Conservation (phyloP, 2,888 invertebrate genomes). For the Trichopria drosophilae region DNA sequence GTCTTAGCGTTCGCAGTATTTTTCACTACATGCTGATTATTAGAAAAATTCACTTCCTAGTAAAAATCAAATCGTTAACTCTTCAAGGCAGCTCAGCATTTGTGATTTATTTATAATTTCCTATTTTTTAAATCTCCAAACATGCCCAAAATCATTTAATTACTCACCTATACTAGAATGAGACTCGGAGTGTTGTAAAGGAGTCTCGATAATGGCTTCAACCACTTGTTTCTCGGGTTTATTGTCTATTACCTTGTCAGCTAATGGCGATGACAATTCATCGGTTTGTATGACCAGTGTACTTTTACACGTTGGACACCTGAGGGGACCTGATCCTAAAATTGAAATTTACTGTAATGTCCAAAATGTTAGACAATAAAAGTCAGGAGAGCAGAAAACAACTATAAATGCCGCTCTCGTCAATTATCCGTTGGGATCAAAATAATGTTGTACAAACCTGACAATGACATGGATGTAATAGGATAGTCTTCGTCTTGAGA, state of each 20-base stretch:
- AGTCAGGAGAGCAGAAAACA: too few relatives aligned
- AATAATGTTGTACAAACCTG: constrained; percentile 35
- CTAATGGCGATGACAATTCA: constrained; percentile 49
- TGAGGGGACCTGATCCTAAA: constrained; percentile 43
- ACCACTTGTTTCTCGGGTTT: constrained; percentile 26
- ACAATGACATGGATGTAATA: constrained; percentile 27
- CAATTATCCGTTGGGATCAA: background rate
- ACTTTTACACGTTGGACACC: constrained; percentile 66
- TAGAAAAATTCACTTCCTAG: too few relatives aligned
- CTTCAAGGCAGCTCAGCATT: too few relatives aligned
- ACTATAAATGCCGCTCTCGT: background rate
- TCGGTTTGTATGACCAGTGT: constrained; percentile 63
- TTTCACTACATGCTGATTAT: too few relatives aligned
- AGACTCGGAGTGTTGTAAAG: constrained; percentile 53
- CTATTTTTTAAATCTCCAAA: too few relatives aligned
- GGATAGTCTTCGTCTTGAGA: constrained; percentile 59
- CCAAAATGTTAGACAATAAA: too few relatives aligned
- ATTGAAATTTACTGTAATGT: too few relatives aligned
- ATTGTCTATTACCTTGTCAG: constrained; percentile 32
- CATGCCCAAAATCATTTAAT: too few relatives aligned
- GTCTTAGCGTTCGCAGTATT: too few relatives aligned
- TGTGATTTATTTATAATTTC: too few relatives aligned
- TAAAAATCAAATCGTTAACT: too few relatives aligned
- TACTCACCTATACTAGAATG: constrained; percentile 60
- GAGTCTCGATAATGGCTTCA: constrained; percentile 30